Conservation (phyloP, 2,888 invertebrate species). For the Drosophila meridiana region DNA sequence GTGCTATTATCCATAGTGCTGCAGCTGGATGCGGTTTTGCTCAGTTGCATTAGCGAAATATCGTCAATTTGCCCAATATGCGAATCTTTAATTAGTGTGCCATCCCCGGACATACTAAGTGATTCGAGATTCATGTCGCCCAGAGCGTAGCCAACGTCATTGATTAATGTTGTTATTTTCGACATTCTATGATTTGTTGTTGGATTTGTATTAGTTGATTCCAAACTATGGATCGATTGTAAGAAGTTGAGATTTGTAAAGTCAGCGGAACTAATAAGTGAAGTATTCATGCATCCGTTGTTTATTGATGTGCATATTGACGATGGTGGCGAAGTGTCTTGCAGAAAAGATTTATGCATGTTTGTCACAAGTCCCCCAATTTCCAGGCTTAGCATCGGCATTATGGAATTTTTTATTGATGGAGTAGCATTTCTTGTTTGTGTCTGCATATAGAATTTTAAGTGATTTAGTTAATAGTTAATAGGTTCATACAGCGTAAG, state of each 20-base stretch:
- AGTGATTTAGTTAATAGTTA: neutral
- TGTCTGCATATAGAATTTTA: conserved; percentile 12
- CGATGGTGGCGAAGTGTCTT: conserved; percentile 84
- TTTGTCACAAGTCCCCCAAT: conserved; percentile 84
- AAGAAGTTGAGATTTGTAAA: conserved; percentile 84
- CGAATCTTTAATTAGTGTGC: conserved; percentile 83
- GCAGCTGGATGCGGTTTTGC: conserved; percentile 83
- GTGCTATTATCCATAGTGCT: conserved; percentile 85
- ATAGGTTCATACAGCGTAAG: too few relatives aligned
- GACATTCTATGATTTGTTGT: conserved; percentile 44
- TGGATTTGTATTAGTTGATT: conserved; percentile 24
- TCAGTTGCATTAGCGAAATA: conserved; percentile 79
- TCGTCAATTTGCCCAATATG: conserved; percentile 84
- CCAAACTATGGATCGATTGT: conserved; percentile 78
- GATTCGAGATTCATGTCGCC: conserved; percentile 84
- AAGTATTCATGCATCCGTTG: conserved; percentile 83
- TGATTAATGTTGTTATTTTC: conserved; percentile 26
- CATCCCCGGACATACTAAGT: conserved; percentile 83
- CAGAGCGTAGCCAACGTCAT: conserved; percentile 69
- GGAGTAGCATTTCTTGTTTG: conserved; percentile 40
- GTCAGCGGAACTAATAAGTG: conserved; percentile 84
- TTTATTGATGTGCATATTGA: conserved; percentile 83
- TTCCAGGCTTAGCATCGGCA: conserved; percentile 81
- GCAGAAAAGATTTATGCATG: conserved; percentile 84
- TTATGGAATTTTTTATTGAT: conserved; percentile 8